Evolutionary conservation across 2,888 invertebrate genomes (phyloP), one percentile per base, ranked within the genome.

Genomic region (Apeira syringaria): DNA sequence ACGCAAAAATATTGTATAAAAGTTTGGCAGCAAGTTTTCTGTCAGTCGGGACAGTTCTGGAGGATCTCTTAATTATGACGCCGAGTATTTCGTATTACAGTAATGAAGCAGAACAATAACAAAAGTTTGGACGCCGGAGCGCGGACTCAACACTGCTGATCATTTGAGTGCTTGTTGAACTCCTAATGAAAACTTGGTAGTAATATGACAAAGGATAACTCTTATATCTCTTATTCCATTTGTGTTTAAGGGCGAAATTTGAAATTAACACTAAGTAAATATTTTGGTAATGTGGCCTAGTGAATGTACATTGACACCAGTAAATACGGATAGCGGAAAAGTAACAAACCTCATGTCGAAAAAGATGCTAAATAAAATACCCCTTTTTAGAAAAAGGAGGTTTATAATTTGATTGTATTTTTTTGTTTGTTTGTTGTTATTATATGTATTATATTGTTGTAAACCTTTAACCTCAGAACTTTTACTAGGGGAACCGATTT

Each of bases 91-190:
- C 78, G 78, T 85, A 86, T 87, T 83, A 87, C 85, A 87, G 85
- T 88, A 89, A 89, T 86, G 83, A 87, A 88, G 78, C 70, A 78
- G 80, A 86, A 87, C 85, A 87, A 88, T 87, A 87, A 86, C 82
- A 81, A 84, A 89, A 89, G 84, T 89, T 87, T 77, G 77, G 81
- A 77, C 76, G 75, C 59, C 70, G 78, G 70, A 70, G 78, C 67
- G 45, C 30, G 30, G 45, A 45, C 45, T 68, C 78, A 81, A 81
- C 79, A 82, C 77, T 58, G 68, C 73, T 80, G 84, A 82, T 85
- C 82, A 80, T 78, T 83, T 80, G 80, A 87, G 84, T 83, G 84
- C 78, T 82, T 78, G 84, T 82, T 79, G 80, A 80, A 78, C 67
- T 80, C 64, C 79, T 86, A 82, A 87, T 83, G 81, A 81, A 85